phyloP scores from a whole-genome alignment of 2,797 vertebrate species.

The Hemibagrus guttatus region DNA sequence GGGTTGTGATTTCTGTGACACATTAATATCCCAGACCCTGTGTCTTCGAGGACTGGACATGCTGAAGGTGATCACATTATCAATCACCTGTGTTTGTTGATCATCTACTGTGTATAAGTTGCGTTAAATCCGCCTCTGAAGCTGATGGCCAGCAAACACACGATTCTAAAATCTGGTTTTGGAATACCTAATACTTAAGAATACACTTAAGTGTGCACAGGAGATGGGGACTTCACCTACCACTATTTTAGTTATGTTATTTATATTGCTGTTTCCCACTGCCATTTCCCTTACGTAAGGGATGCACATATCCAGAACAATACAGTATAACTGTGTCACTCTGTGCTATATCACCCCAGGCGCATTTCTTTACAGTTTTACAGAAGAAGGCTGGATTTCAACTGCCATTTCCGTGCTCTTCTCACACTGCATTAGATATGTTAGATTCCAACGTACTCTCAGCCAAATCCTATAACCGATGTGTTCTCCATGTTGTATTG shows the following conservation, averaged over 20 bases:
- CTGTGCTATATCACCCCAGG: neutral
- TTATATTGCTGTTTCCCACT: neutral
- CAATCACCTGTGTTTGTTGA: neutral
- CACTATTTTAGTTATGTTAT: neutral
- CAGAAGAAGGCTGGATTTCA: neutral
- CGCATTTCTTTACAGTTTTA: neutral
- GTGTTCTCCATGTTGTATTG: neutral
- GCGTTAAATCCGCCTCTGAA: neutral
- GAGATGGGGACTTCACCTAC: neutral
- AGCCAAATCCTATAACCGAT: neutral
- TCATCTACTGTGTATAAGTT: neutral
- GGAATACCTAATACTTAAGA: no score
- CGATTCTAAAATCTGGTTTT: neutral
- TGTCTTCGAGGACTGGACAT: neutral
- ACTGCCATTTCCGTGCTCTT: neutral
- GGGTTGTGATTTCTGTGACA: no score
- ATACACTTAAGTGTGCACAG: neutral
- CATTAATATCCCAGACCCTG: neutral
- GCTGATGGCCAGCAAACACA: neutral
- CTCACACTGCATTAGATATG: neutral
- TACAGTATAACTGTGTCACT: neutral
- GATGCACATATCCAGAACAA: neutral
- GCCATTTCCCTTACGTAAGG: neutral
- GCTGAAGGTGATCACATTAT: neutral
- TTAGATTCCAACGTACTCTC: neutral